Evolutionary conservation across 2,888 invertebrate species (phyloP), one percentile per base, ranked within the genome.

Genomic region (Candidula unifasciata): DNA sequence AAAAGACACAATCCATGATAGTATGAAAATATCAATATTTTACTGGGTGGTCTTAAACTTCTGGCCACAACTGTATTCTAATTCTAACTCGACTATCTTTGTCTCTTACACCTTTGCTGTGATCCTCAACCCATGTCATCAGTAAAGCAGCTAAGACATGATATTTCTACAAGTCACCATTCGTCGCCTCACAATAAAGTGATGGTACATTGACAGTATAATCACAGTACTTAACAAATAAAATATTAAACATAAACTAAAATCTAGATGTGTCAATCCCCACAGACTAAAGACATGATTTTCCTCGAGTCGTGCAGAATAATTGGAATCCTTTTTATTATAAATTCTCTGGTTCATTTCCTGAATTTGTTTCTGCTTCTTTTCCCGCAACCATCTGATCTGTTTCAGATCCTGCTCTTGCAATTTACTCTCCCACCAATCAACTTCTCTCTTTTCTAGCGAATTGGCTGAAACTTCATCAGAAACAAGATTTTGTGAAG

Each of bases 171-270:
- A 89, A 16, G 89, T 89, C 80, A 88, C 87, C 81, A 87, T 88
- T 86, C 89, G 89, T 79, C 87, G 87, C 37, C 88, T 86, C 10
- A 89, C 88, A n/a, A 89, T 89, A 86, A 93, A 91, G 89, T 93
- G 91, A 83, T 92, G 92, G 87, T 92, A 93, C 35, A 92, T 79
- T 2, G 90, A 27, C 0, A 92, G 64, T 18, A 93, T 88, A 33
- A 92, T 88, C 21, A 88, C 81, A 13, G 90, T 88, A 85, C 91
- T 92, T 44, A 92, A 68, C 0, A 92, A 69, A 86, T 92, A 93
- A 82, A 93, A 92, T 24, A 91, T 68, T 37, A 92, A 88, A 88
- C 93, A 93, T 87, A 93, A 88, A 37, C 92, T 90, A 69, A 93
- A 87, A 87, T 93, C 93, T 3, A 91, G 52, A 21, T 86, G 82